Evolutionary conservation across 2,888 invertebrate genomes (phyloP).

Genomic region (Eupithecia centaureata): DNA sequence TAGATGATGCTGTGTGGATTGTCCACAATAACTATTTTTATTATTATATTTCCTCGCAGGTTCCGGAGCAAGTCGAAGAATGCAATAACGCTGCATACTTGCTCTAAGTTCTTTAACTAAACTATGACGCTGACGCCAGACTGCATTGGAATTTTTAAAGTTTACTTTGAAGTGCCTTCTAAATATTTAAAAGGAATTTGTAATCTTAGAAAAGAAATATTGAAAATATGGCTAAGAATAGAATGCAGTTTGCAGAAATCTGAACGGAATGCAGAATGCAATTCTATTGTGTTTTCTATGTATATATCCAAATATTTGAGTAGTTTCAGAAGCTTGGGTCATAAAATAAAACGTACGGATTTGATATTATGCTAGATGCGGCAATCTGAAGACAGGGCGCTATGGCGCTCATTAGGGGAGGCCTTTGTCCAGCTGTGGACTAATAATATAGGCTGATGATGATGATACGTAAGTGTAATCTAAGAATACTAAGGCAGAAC

Average conservation of each 20-base stretch:
- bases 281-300: background rate
- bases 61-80: background rate
- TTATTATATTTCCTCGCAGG: background rate
- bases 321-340: no score
- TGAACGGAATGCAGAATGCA: no score
- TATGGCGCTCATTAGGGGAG: no score
- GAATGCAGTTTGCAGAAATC: background rate
- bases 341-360: no score
- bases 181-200: background rate
- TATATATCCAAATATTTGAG: background rate
- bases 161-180: background rate
- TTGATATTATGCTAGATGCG: no score
- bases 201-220: background rate
- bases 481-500: no score
- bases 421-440: no score
- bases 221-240: background rate
- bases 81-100: conserved; percentile 5
- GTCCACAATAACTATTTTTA: no score
- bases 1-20: no score
- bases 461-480: no score
- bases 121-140: conserved; percentile 7
- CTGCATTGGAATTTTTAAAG: background rate
- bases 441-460: no score
- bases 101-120: background rate
- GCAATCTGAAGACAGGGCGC: no score